phyloP scores from a whole-genome alignment of 2,113 vertebrate species.

The Choloepus hoffmanni region DNA sequence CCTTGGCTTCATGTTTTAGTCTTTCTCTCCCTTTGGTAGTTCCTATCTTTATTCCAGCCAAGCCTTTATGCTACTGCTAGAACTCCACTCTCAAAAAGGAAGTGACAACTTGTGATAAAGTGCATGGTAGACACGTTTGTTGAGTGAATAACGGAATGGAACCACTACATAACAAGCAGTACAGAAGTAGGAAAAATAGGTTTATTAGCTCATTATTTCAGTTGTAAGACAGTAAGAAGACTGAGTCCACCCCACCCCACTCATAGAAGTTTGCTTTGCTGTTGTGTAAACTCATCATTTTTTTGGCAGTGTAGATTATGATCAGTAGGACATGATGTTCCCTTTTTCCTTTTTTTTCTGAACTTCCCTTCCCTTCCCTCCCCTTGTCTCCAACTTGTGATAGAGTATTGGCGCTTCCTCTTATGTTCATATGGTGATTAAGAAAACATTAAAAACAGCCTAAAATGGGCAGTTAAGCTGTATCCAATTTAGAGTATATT shows the following conservation, averaged over 20 bases:
- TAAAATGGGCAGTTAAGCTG: slow-evolving; percentile 75
- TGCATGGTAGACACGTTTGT: neutral
- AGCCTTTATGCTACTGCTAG: neutral
- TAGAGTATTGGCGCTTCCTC: slow-evolving; percentile 22
- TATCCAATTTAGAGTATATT: slow-evolving; percentile 64
- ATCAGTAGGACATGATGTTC: slow-evolving; percentile 49
- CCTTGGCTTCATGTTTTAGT: neutral
- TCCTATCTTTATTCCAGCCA: neutral
- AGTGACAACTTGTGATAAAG: neutral
- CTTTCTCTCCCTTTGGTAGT: neutral
- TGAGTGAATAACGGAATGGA: neutral
- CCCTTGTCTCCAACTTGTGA: neutral
- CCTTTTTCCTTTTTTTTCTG: slow-evolving; percentile 3
- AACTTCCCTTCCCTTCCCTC: neutral
- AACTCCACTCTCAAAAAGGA: neutral
- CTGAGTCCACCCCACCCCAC: neutral
- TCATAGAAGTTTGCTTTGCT: neutral
- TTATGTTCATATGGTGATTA: slow-evolving; percentile 66
- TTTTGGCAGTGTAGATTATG: slow-evolving; percentile 54
- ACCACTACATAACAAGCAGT: neutral
- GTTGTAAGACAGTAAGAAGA: neutral
- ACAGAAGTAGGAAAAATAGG: neutral
- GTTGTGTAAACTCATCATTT: neutral
- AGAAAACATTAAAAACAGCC: slow-evolving; percentile 65
- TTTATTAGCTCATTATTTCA: neutral